phyloP scores from a whole-genome alignment of 1,140 invertebrate species.

The Zaprionus davidi region DNA sequence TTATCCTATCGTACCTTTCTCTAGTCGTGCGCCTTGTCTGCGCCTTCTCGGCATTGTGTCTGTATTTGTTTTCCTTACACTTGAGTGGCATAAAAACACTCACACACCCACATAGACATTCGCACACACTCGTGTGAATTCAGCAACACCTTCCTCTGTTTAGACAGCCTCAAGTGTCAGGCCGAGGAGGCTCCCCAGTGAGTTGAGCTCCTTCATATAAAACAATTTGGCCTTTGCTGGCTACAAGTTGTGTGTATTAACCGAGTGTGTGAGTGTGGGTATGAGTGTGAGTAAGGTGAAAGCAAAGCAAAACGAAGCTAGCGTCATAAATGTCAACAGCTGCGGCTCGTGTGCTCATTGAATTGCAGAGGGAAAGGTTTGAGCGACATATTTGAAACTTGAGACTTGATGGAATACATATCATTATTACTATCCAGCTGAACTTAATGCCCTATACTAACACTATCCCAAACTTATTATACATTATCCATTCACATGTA shows the following conservation, averaged over 20 bases:
- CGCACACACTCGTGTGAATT: constrained; percentile 26
- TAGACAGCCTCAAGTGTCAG: constrained; percentile 70
- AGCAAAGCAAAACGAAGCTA: constrained; percentile 13
- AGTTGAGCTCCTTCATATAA: constrained; percentile 60
- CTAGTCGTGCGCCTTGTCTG: neutral
- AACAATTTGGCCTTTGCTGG: constrained; percentile 74
- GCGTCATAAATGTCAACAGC: constrained; percentile 55
- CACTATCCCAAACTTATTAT: too few relatives aligned
- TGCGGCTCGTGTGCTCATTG: constrained; percentile 17
- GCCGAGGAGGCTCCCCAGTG: constrained; percentile 40
- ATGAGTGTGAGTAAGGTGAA: constrained; percentile 18
- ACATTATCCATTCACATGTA: too few relatives aligned
- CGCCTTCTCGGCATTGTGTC: constrained; percentile 45
- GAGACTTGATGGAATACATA: too few relatives aligned
- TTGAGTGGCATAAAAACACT: constrained; percentile 66
- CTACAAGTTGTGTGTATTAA: constrained; percentile 35
- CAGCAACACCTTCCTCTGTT: constrained; percentile 36
- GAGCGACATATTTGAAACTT: neutral
- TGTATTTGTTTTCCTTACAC: constrained; percentile 79
- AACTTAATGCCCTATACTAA: too few relatives aligned
- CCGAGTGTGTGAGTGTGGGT: constrained; percentile 40
- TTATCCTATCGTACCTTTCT: constrained; percentile 35
- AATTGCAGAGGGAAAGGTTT: neutral
- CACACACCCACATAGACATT: constrained; percentile 17
- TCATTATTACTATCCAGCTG: too few relatives aligned